These are phyloP conservation scores for Lacanobia wlatinum DNA, from an alignment of 2,888 invertebrate genomes.

Conservation along the genomic window DNA sequence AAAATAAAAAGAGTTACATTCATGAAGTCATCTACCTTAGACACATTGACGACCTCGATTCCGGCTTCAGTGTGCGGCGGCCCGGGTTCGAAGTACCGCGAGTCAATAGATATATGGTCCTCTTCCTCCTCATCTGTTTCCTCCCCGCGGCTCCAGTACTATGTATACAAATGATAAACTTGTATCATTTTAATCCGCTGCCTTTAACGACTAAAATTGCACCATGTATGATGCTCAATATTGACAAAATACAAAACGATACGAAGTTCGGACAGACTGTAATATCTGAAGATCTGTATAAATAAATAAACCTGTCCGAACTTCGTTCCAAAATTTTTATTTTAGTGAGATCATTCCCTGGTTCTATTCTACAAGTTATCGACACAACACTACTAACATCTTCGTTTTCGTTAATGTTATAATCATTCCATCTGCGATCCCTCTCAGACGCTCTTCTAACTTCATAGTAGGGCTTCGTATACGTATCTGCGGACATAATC, in stretches of 20 bases:
- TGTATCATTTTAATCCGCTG: too few species aligned
- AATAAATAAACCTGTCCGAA: too few species aligned
- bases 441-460: conserved; percentile 19
- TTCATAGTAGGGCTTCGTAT: conserved; percentile 3
- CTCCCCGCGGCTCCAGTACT: conserved; percentile 77
- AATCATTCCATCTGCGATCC: background rate
- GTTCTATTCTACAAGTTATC: background rate
- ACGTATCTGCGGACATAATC: background rate
- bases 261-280: too few species aligned
- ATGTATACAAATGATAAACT: too few species aligned
- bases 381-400: conserved; percentile 29
- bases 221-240: too few species aligned
- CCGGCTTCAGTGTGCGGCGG: conserved; percentile 75
- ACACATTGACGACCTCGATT: conserved; percentile 80
- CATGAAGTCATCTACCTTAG: conserved; percentile 72
- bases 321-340: too few species aligned
- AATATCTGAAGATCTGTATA: too few species aligned
- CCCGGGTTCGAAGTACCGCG: conserved; percentile 70
- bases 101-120: conserved; percentile 57
- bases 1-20: too few species aligned
- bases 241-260: too few species aligned
- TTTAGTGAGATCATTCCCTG: too few species aligned
- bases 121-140: conserved; percentile 68
- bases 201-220: too few species aligned
- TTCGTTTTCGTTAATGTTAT: background rate